Percentiles rank a stretch among this genome's conserved stretches.
These are phyloP conservation scores for Papilio machaon DNA, from an alignment of 1,140 invertebrate genomes.

Conservation along the genomic window DNA sequence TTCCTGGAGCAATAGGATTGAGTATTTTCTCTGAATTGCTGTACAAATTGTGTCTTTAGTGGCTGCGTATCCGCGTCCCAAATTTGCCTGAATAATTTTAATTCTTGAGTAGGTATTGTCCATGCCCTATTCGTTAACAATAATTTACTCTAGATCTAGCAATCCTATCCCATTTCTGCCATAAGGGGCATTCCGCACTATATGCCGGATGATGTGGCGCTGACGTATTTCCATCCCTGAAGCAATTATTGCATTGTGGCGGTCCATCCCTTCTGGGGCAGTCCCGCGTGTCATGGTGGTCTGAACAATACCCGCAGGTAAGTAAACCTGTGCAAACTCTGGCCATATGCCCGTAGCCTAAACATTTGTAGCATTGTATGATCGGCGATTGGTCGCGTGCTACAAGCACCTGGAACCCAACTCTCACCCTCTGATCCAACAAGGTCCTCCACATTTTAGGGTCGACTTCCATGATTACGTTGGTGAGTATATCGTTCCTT, in stretches of 20 bases:
- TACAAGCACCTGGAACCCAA: neutral
- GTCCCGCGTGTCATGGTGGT: neutral
- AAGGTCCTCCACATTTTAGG: neutral
- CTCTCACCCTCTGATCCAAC: neutral
- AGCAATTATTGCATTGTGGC: neutral
- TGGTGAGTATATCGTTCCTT: neutral
- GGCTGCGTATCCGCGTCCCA: too few relatives aligned
- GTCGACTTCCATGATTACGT: neutral
- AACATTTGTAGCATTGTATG: neutral
- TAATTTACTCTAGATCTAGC: too few relatives aligned
- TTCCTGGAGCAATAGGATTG: too few relatives aligned
- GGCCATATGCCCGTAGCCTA: neutral
- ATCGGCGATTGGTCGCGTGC: neutral
- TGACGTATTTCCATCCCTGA: neutral
- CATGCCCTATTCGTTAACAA: too few relatives aligned
- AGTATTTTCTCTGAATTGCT: too few relatives aligned
- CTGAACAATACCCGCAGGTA: neutral
- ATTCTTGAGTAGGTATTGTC: too few relatives aligned
- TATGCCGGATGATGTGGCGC: neutral
- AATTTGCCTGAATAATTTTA: too few relatives aligned
- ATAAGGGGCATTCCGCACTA: too few relatives aligned
- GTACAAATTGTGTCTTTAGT: too few relatives aligned
- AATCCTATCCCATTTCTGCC: too few relatives aligned
- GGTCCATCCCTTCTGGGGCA: neutral
- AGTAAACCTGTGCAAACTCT: neutral